These are phyloP conservation scores for Drosophila pseudoobscura DNA, from an alignment of 1,140 invertebrate species.

Conservation along the genomic window DNA sequence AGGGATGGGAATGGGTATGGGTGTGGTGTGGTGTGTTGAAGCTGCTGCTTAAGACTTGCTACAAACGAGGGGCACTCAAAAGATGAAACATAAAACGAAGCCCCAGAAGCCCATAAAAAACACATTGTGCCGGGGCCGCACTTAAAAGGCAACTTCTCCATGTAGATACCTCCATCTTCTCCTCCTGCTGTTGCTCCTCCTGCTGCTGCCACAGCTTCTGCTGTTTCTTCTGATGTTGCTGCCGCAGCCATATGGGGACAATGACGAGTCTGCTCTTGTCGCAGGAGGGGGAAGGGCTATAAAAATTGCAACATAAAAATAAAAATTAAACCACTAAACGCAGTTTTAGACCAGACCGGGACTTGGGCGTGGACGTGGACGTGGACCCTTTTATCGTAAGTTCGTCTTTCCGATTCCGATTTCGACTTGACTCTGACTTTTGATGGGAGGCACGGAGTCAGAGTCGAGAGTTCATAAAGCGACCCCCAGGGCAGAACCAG, in stretches of 20 bases:
- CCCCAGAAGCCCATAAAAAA: slow-evolving; percentile 74
- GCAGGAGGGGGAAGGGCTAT: slow-evolving; percentile 43
- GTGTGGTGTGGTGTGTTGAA: too few species aligned
- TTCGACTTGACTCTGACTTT: slow-evolving; percentile 31
- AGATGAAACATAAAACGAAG: slow-evolving; percentile 78
- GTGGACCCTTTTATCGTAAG: slow-evolving; percentile 33
- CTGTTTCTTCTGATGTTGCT: neutral
- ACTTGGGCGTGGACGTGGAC: neutral
- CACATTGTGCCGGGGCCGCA: slow-evolving; percentile 71
- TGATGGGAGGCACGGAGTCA: too few species aligned
- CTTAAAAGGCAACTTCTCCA: slow-evolving; percentile 57
- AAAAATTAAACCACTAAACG: slow-evolving; percentile 81
- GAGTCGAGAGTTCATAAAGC: slow-evolving; percentile 44
- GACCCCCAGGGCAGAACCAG: slow-evolving; percentile 39
- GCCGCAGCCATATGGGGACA: slow-evolving; percentile 19
- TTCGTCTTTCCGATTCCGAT: slow-evolving; percentile 23
- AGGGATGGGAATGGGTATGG: too few species aligned
- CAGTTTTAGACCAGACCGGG: slow-evolving; percentile 33
- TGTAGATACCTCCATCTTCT: slow-evolving; percentile 1
- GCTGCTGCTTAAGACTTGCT: slow-evolving; percentile 66
- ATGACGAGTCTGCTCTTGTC: slow-evolving; percentile 16
- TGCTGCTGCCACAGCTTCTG: neutral
- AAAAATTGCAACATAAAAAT: slow-evolving; percentile 75
- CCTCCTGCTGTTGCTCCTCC: slow-evolving; percentile 16
- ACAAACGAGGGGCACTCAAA: slow-evolving; percentile 73